Percentiles rank a stretch among this genome's conserved stretches.
Conservation (phyloP, 2,113 vertebrate genomes). For the Copsychus sechellarum region DNA sequence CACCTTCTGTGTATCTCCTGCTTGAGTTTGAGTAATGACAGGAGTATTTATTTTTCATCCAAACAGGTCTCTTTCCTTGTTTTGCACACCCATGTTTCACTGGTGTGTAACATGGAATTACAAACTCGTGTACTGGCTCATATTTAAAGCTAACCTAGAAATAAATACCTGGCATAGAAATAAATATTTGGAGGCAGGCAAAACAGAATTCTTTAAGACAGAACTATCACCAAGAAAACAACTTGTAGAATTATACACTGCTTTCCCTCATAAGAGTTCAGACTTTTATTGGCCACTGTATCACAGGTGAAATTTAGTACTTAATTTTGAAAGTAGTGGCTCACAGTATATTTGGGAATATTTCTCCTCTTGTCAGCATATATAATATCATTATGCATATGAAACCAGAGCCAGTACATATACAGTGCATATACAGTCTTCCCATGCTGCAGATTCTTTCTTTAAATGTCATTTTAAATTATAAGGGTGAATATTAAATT, state of each 20-base stretch:
- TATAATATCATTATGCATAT: background rate
- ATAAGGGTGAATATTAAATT: conserved; percentile 37
- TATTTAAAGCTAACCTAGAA: background rate
- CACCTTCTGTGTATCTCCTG: background rate
- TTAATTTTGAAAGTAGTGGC: background rate
- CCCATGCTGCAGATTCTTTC: background rate
- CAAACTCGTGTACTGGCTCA: background rate
- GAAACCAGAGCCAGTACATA: background rate
- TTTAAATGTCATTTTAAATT: conserved; percentile 5
- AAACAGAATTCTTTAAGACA: background rate
- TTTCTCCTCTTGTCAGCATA: background rate
- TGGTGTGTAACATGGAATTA: background rate
- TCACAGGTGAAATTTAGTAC: background rate
- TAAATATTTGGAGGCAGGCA: background rate
- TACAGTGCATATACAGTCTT: background rate
- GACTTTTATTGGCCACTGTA: background rate
- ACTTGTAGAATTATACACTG: background rate
- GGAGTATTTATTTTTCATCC: background rate
- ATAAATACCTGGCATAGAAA: background rate
- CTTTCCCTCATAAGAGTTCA: background rate
- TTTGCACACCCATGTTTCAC: background rate
- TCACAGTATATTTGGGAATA: background rate
- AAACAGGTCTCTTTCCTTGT: background rate
- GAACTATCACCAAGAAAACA: background rate
- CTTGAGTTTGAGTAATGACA: background rate